Evolutionary conservation across 2,888 invertebrate genomes (phyloP).

Genomic region (Bellardia bayeri): DNA sequence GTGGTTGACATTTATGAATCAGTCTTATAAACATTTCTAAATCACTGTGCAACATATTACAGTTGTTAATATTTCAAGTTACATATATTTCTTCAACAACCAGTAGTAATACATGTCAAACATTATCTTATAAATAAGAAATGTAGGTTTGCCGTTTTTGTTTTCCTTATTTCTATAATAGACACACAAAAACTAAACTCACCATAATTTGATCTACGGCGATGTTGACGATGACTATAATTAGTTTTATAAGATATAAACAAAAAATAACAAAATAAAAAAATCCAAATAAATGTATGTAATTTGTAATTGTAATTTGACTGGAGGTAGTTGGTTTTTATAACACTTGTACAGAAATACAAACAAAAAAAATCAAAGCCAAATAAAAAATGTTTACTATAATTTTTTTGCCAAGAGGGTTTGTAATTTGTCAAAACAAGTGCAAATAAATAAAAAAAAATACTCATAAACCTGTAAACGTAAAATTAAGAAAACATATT

Average conservation of each 20-base stretch:
- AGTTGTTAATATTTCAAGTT: neutral
- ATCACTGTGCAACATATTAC: conserved; percentile 38
- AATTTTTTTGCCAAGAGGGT: conserved; percentile 16
- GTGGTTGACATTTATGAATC: no score
- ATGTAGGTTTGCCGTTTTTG: conserved; percentile 64
- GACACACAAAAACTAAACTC: conserved; percentile 48
- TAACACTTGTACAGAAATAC: neutral
- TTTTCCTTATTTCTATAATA: conserved; percentile 37
- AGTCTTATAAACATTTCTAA: neutral
- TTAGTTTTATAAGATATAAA: conserved; percentile 65
- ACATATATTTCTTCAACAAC: conserved; percentile 43
- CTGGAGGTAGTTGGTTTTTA: conserved; percentile 40
- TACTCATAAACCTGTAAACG: conserved; percentile 1
- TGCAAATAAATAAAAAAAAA: conserved; percentile 11
- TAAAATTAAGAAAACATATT: neutral
- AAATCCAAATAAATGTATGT: conserved; percentile 36
- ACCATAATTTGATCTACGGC: conserved; percentile 62
- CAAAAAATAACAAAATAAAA: conserved; percentile 1
- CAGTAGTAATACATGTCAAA: conserved; percentile 37
- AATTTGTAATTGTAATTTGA: conserved; percentile 57
- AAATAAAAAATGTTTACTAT: conserved; percentile 10
- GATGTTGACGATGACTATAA: conserved; percentile 61
- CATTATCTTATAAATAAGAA: conserved; percentile 46
- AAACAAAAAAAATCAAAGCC: conserved; percentile 2
- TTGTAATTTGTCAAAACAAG: conserved; percentile 56